Evolutionary conservation across 1,140 invertebrate genomes (phyloP), one percentile per base, ranked within the genome.

Genomic region (Drosophila miranda): DNA sequence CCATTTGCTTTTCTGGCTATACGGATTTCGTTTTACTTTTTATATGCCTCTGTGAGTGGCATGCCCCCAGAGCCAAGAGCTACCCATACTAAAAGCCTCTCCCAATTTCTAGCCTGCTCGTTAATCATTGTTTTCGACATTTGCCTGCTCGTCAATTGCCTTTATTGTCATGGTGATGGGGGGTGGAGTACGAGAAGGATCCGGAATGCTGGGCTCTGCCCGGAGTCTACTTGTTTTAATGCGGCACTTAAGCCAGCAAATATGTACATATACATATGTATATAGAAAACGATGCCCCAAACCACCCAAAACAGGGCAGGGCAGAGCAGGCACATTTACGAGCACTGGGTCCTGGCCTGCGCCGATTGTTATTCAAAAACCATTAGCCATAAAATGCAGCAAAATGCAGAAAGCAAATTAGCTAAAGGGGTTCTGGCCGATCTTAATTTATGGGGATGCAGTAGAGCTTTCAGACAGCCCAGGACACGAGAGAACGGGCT

Each of bases 51-150:
- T 60, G 53, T 67, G 79, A 83, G 59, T 78, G 78, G 79, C 63
- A 74, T 67, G 61, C 52, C 41, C 66, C 54, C n/a, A 28, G 34
- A 38, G 30, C 19, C 59, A 26, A 26, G 23, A 26, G 23, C 23
- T 26, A 26, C 23, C 23, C 19, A 6, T 30, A 9, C 28, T 30
- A 7, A 30, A 8, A 8, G 16, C 41, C 11, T 48, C 55, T 28
- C 51, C 42, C 73, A 56, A 46, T 63, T 67, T 44, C 53, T 75
- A 68, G 66, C 63, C 66, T 34, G 75, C 61, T 87, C 82, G 82
- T 87, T 87, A 87, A 87, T 87, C 82, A 87, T 87, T 87, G 80
- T 87, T 87, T 87, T 87, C 82, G 75, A 87, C 82, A 87, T 87
- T 74, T 74, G 83, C 78, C 75, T 58, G 71, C 82, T 87, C 82